Evolutionary conservation across 1,140 invertebrate genomes (phyloP).

Genomic region (Sycobia sp.): DNA sequence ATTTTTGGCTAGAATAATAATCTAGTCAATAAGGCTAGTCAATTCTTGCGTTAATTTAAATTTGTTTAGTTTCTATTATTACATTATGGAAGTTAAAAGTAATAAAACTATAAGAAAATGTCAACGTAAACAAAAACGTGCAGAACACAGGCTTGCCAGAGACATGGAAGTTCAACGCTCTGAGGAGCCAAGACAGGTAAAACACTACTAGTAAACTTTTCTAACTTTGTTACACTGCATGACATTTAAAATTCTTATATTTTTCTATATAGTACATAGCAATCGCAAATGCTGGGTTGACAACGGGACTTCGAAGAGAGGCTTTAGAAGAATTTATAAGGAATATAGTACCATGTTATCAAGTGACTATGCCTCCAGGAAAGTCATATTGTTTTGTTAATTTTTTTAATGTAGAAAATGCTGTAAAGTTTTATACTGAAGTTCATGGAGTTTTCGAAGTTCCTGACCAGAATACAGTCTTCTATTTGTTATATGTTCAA

Average conservation of each 20-base stretch:
- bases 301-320: slow-evolving; percentile 72
- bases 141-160: slow-evolving; percentile 54
- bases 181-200: slow-evolving; percentile 54
- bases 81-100: slow-evolving; percentile 13
- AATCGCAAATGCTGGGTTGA: slow-evolving; percentile 78
- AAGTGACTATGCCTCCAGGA: slow-evolving; percentile 69
- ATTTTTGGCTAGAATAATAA: no score
- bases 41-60: no score
- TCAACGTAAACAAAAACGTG: slow-evolving; percentile 58
- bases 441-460: slow-evolving; percentile 64
- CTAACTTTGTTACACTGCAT: not conserved
- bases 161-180: slow-evolving; percentile 58
- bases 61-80: no score
- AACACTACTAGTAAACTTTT: slow-evolving; percentile 16
- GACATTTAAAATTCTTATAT: not conserved
- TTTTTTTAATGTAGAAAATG: slow-evolving; percentile 60
- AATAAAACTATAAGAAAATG: slow-evolving; percentile 45
- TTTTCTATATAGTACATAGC: slow-evolving; percentile 66
- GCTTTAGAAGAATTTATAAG: slow-evolving; percentile 63
- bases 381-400: slow-evolving; percentile 80
- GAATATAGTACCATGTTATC: slow-evolving; percentile 57
- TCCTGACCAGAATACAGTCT: slow-evolving; percentile 61
- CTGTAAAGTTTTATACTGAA: slow-evolving; percentile 60
- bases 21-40: no score
- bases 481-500: slow-evolving; percentile 71